phyloP scores from a whole-genome alignment of 2,888 invertebrate species.

The Tryphoninae sp. region DNA sequence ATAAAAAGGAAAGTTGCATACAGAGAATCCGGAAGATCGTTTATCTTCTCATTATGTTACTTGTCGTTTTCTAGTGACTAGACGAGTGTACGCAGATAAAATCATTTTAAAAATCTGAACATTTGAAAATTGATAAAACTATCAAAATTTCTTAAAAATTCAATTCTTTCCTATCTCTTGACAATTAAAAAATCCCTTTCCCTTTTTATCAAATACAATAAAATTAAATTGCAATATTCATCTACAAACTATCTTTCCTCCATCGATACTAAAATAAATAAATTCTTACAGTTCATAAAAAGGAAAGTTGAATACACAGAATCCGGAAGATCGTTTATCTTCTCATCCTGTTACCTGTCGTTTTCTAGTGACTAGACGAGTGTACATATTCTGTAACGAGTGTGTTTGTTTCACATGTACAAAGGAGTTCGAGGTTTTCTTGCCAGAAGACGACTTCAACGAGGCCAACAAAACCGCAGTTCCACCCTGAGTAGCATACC shows the following conservation, averaged over 20 bases:
- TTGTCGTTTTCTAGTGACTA: not conserved
- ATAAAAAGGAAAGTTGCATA: not conserved
- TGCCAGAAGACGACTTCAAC: conserved; percentile 70
- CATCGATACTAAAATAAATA: not conserved
- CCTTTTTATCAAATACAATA: no score
- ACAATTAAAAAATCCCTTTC: no score
- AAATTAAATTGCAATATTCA: not conserved
- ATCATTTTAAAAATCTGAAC: not conserved
- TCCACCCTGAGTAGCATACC: conserved; percentile 70
- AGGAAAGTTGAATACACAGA: not conserved
- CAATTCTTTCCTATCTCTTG: no score
- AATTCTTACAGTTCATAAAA: no score
- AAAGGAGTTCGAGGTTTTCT: conserved; percentile 75
- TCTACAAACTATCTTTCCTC: not conserved
- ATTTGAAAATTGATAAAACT: no score
- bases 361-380: conserved; percentile 6
- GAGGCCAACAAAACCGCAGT: conserved; percentile 65
- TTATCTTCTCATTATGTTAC: conserved; percentile 1
- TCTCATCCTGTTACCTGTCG: not conserved
- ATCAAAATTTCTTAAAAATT: not conserved
- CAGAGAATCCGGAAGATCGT: conserved; percentile 1
- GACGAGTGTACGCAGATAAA: not conserved
- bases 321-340: conserved; percentile 10
- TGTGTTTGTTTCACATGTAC: conserved; percentile 29
- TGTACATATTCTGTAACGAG: conserved; percentile 1